Conservation (phyloP, 1,140 invertebrate species). For the Drosophila pseudoananassae region DNA sequence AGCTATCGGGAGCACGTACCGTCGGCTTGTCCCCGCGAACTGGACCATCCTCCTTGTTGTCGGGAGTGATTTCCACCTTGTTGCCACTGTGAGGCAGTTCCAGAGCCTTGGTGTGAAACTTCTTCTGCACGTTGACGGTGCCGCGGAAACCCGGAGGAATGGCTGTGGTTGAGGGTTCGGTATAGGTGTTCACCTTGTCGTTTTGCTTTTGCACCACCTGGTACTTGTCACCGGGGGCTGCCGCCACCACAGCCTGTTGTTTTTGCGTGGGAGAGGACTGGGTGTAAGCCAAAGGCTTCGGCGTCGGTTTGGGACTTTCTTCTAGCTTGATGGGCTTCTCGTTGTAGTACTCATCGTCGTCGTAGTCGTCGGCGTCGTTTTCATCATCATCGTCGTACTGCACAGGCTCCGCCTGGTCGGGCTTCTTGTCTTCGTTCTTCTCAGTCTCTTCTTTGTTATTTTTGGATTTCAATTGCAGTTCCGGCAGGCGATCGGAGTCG, state of each 20-base stretch:
- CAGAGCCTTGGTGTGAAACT: slow-evolving; percentile 77
- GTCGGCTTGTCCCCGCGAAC: slow-evolving; percentile 71
- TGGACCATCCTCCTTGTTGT: slow-evolving; percentile 47
- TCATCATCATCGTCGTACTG: slow-evolving; percentile 84
- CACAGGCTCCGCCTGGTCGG: slow-evolving; percentile 29
- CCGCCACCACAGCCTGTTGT: slow-evolving; percentile 83
- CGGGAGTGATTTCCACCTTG: slow-evolving; percentile 75
- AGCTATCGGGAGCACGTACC: slow-evolving; percentile 84
- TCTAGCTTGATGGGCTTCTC: slow-evolving; percentile 74
- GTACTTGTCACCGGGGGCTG: slow-evolving; percentile 58
- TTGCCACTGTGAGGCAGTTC: slow-evolving; percentile 56
- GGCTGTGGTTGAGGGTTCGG: slow-evolving; percentile 57
- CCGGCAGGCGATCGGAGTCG: slow-evolving; percentile 75
- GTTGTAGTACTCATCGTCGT: slow-evolving; percentile 84
- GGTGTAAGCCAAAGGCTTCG: slow-evolving; percentile 51
- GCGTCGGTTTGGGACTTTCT: slow-evolving; percentile 30
- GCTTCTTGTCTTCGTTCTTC: slow-evolving; percentile 39
- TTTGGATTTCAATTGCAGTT: slow-evolving; percentile 69
- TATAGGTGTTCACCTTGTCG: slow-evolving; percentile 61
- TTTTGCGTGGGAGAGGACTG: slow-evolving; percentile 72
- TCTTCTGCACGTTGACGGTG: slow-evolving; percentile 82
- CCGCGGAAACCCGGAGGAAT: slow-evolving; percentile 80
- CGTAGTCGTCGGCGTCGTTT: slow-evolving; percentile 85
- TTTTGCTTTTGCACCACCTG: slow-evolving; percentile 79
- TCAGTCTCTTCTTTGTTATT: slow-evolving; percentile 59